Base-by-base conservation (phyloP, 2,797 vertebrate species). In the Xerus rutilus region DNA sequence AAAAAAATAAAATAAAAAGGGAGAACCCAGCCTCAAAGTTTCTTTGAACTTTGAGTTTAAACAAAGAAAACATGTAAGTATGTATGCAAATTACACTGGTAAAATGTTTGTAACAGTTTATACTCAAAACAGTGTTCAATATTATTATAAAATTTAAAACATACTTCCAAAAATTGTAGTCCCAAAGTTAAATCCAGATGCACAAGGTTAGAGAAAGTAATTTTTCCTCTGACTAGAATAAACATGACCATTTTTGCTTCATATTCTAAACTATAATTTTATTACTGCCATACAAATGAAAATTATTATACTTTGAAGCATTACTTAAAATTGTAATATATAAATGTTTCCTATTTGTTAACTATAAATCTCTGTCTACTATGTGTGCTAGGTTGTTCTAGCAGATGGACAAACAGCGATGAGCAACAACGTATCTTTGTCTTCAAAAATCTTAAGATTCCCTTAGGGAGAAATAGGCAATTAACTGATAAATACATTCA, bases 251-350 rank as follows among this genome's bases (percentile, higher is more conserved):
- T 43, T 72, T 76, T 67, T 92, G 69, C 23, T 82, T 92, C 28
- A 30, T 69, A 74, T 82, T 73, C 30, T 89, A 89, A 72, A 32
- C 23, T 74, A 69, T 0, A 65, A 77, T 77, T 87, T 87, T 79
- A 86, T 45, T 74, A 69, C 45, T 93, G 54, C 23, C 52, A 84
- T 84, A 59, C 30, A 91, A 59, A 57, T 49, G 57, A 9, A 86
- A 88, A 78, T 28, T 88, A 12, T 25, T 62, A 32, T 64, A 47
- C 57, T 45, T 57, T 82, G 69, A 96, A 91, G 69, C 86, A 92
- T 59, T 76, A 67, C 64, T 65, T 78, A 77, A 86, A 39, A 4
- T 72, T 45, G 23, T 3, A 72, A 67, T 43, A 67, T 15, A 73
- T 43, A 84, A 72, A 14, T 87, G n/a, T 65, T 64, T 79, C 64